Percentiles rank a stretch among this genome's conserved stretches.
Conservation (phyloP, 2,113 vertebrate species). For the Triplophysa tibetana region DNA sequence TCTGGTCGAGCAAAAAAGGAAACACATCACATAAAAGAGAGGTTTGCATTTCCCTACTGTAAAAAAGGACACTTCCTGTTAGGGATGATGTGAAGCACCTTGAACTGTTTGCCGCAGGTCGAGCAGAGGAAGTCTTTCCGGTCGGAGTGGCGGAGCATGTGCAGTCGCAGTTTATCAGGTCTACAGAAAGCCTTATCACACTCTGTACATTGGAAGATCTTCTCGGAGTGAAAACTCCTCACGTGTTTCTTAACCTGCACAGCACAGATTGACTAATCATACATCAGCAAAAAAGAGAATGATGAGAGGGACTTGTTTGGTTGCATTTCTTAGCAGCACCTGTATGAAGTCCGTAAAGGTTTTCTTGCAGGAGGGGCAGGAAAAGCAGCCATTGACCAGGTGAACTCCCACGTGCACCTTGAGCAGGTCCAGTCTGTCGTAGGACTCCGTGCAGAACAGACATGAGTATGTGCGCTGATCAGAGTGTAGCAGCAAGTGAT, state of each 20-base stretch:
- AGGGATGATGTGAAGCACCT: slow-evolving; percentile 71
- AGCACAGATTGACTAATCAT: neutral
- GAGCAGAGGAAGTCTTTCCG: slow-evolving; percentile 98
- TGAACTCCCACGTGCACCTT: slow-evolving; percentile 92
- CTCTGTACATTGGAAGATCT: slow-evolving; percentile 93
- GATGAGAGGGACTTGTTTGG: too few species aligned
- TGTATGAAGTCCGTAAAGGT: slow-evolving; percentile 94
- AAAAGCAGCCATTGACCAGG: slow-evolving; percentile 85
- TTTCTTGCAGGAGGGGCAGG: slow-evolving; percentile 95
- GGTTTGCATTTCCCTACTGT: neutral
- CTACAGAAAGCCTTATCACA: slow-evolving; percentile 98
- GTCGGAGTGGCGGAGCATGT: slow-evolving; percentile 95
- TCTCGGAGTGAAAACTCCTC: slow-evolving; percentile 96
- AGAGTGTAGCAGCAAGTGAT: slow-evolving; percentile 90
- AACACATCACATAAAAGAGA: neutral
- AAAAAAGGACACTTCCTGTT: too few species aligned
- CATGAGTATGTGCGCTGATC: slow-evolving; percentile 94
- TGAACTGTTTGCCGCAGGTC: slow-evolving; percentile 97
- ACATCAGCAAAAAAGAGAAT: too few species aligned
- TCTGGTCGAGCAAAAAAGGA: slow-evolving; percentile 66
- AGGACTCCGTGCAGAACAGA: slow-evolving; percentile 89
- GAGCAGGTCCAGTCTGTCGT: slow-evolving; percentile 90
- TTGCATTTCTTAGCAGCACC: slow-evolving; percentile 67
- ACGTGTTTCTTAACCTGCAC: slow-evolving; percentile 94
- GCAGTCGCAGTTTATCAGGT: slow-evolving; percentile 93